phyloP scores from a whole-genome alignment of 92 coral and sea anemone genomes.

The Isaurus tuberculatus region DNA sequence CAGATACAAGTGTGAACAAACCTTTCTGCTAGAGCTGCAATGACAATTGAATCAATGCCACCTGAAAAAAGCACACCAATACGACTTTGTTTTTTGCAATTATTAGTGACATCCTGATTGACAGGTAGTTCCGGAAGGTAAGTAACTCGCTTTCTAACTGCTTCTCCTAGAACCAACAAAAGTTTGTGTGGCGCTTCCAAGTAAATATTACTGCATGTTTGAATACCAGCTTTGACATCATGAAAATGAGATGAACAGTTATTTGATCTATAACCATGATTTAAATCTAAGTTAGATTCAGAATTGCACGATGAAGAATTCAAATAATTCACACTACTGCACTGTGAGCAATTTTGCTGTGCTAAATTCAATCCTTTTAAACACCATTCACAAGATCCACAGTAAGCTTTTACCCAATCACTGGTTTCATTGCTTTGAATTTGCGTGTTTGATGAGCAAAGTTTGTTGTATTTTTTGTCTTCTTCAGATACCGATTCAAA shows the following conservation, averaged over 20 bases:
- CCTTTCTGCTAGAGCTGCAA: conserved; percentile 94
- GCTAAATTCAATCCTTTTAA: not conserved
- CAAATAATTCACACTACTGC: not conserved
- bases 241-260: not conserved
- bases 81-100: conserved; percentile 22
- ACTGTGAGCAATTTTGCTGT: not conserved
- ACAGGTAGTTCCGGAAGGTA: conserved; percentile 72
- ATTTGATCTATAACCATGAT: not conserved
- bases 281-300: not conserved
- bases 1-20: too few relatives aligned
- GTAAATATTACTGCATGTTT: not conserved
- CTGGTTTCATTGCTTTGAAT: not conserved
- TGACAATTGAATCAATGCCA: conserved; percentile 94
- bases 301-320: not conserved
- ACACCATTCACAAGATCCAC: not conserved
- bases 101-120: not conserved
- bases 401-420: not conserved
- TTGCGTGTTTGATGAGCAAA: not conserved
- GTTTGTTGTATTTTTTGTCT: not conserved
- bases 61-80: conserved; percentile 97
- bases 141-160: conserved; percentile 85
- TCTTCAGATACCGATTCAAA: not conserved
- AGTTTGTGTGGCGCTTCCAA: conserved; percentile 48
- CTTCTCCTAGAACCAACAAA: conserved; percentile 73
- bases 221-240: not conserved